phyloP scores from a whole-genome alignment of 2,797 vertebrate species.

The Bryconaethiops microstoma region DNA sequence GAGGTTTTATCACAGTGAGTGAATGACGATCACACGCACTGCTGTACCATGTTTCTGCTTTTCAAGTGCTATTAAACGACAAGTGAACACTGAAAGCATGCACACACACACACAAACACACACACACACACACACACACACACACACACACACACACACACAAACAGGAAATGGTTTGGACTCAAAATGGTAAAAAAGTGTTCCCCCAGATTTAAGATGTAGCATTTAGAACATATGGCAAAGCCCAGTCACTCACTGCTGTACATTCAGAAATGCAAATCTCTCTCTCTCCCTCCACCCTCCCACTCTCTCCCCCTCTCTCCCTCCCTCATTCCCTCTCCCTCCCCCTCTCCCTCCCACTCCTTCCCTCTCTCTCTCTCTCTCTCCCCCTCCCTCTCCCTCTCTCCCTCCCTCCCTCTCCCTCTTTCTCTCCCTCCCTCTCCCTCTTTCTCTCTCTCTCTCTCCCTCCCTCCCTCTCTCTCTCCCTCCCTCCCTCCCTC shows the following conservation, averaged over 20 bases:
- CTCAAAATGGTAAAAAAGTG: not conserved
- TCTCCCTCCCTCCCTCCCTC: no score
- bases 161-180: constrained; percentile 36
- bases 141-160: not conserved
- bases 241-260: not conserved
- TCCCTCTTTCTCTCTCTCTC: no score
- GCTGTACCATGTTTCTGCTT: constrained; percentile 42
- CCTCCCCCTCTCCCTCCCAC: no score
- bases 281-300: no score
- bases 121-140: constrained; percentile 15
- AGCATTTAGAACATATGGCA: not conserved
- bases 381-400: no score
- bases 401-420: no score
- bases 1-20: constrained; percentile 30
- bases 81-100: not conserved
- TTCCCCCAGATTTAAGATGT: not conserved
- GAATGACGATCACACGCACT: constrained; percentile 38
- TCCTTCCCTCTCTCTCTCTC: no score
- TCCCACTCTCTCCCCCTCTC: not conserved
- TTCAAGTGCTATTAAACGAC: constrained; percentile 34
- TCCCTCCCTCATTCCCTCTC: no score
- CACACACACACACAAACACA: constrained; percentile 8
- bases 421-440: no score
- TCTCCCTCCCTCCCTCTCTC: no score
- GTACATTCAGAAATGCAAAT: constrained; percentile 7